Evolutionary conservation across 2,113 vertebrate genomes (phyloP), one percentile per base, ranked within the genome.

Genomic region (Passer domesticus): DNA sequence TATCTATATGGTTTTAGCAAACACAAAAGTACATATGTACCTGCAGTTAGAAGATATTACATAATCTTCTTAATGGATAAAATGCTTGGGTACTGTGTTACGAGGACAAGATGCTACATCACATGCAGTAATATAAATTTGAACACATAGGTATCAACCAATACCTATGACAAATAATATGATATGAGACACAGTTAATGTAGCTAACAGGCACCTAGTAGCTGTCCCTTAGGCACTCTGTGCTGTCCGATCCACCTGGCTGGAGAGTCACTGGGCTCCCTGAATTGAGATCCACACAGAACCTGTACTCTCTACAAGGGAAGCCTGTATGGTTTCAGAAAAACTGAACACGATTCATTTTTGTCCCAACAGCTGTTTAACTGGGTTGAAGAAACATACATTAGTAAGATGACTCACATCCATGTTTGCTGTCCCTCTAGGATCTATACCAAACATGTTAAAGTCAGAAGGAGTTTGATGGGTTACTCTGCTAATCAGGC

Each of bases 21-120:
- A 70, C 9, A 31, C 4, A 18, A 55, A 55, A 73, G 47, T 21
- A 62, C 7, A n/a, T 19, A 33, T 0, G 3, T 66, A 37, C 7
- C 6, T 66, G 35, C 7, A 70, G 7, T 64, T 47, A 70, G 81
- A 93, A 73, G 27, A 20, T 31, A 73, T 28, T n/a, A 25, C 50
- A 5, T 41, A 41, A 13, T 41, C 39, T 41, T 41, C 39, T 41
- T 41, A 41, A 47, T 9, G 27, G 17, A 19, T 46, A 62, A 83
- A 80, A 66, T 24, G 4, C 64, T 87, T 53, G 55, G 37, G 44
- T 81, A 25, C 7, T 0, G 0, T 6, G 1, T 70, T 84, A 49
- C 0, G 11, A 59, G 59, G 50, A 86, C 46, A 89, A 80, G 23
- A 17, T 24, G 17, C 4, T 58, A 14, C 23, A 21, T 35, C 24